phyloP scores from a whole-genome alignment of 2,888 invertebrate species.

The Drosophila longiperda region DNA sequence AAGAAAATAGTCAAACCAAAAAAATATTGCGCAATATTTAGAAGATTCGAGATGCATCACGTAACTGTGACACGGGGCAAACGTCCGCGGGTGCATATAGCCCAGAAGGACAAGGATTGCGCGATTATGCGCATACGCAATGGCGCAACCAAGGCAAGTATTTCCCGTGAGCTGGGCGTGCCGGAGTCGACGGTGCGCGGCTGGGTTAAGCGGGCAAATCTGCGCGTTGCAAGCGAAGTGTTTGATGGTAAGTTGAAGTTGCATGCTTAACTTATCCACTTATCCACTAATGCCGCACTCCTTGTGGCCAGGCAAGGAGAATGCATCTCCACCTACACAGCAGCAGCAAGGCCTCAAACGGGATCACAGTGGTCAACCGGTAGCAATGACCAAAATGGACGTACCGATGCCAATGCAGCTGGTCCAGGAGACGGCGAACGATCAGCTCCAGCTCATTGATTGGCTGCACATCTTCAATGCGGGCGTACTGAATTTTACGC shows the following conservation, averaged over 20 bases:
- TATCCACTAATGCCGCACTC: neutral
- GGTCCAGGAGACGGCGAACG: conserved; percentile 36
- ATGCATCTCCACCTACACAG: neutral
- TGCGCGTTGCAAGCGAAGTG: conserved; percentile 56
- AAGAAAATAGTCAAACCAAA: neutral
- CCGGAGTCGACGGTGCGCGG: conserved; percentile 73
- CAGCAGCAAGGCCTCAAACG: conserved; percentile 48
- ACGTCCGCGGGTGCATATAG: conserved; percentile 66
- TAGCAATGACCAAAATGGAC: neutral
- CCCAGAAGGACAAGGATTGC: conserved; percentile 63
- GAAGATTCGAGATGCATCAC: conserved; percentile 44
- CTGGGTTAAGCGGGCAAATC: conserved; percentile 72
- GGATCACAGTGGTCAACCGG: conserved; percentile 26
- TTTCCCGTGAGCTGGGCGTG: conserved; percentile 70
- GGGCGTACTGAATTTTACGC: conserved; percentile 65
- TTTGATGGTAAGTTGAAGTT: conserved; percentile 41
- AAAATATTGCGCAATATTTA: neutral
- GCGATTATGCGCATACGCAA: conserved; percentile 70
- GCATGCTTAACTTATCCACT: neutral
- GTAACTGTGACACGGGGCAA: conserved; percentile 59
- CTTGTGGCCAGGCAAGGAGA: conserved; percentile 4
- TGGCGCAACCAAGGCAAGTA: conserved; percentile 71
- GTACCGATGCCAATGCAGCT: conserved; percentile 32
- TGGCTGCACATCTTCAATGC: conserved; percentile 72
- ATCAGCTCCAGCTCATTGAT: conserved; percentile 42